Conservation (phyloP, 1,140 invertebrate genomes). For the Aradophagus sp. region DNA sequence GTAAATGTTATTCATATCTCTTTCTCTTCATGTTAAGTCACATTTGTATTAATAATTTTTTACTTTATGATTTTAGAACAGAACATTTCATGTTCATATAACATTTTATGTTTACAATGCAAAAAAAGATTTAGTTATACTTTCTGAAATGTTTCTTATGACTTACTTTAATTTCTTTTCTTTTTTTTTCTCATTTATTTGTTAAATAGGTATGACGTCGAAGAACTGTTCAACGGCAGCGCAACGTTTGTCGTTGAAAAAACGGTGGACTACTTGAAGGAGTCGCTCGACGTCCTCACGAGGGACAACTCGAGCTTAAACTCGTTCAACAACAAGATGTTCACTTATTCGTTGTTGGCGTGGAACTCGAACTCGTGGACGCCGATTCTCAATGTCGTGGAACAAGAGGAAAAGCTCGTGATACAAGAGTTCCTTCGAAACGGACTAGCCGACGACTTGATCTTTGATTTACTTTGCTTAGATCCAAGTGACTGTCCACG, state of each 20-base stretch:
- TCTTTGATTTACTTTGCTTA: conserved; percentile 62
- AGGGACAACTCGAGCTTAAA: conserved; percentile 68
- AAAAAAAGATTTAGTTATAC: no score
- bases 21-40: no score
- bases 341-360: conserved; percentile 66
- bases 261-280: conserved; percentile 64
- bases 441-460: conserved; percentile 61
- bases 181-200: conserved; percentile 1
- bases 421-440: conserved; percentile 63
- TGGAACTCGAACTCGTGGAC: conserved; percentile 62
- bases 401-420: conserved; percentile 57
- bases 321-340: conserved; percentile 70
- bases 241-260: conserved; percentile 60
- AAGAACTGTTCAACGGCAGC: conserved; percentile 65
- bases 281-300: conserved; percentile 67
- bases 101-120: no score
- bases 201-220: conserved; percentile 64
- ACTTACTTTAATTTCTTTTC: conserved; percentile 4
- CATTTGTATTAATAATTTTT: no score
- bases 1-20: no score
- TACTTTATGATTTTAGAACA: no score
- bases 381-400: conserved; percentile 65
- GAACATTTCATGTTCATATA: no score
- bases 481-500: conserved; percentile 61
- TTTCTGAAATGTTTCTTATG: no score